A percentile compares a stretch with the other conserved stretches of the same genome.
Conservation (phyloP, 1,140 invertebrate species). For the Temnothorax longispinosus region DNA sequence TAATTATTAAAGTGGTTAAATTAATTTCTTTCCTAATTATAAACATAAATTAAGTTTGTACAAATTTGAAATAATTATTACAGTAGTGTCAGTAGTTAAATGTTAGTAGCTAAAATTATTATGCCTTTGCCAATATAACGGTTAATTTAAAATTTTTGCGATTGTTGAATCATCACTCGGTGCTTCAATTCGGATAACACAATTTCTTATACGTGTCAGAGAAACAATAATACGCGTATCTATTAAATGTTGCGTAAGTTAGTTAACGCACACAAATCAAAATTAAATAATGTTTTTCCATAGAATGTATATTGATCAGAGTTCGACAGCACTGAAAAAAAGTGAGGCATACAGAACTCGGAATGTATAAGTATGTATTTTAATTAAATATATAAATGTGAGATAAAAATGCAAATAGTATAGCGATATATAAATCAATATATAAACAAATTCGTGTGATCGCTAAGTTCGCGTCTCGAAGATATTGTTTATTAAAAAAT, state of each 20-base stretch:
- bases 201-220: neutral
- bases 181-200: neutral
- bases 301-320: neutral
- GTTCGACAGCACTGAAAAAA: neutral
- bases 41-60: neutral
- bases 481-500: conserved; percentile 12
- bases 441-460: conserved; percentile 6
- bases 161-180: neutral
- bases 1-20: neutral
- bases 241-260: neutral
- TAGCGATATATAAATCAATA: conserved; percentile 18
- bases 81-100: too few relatives aligned
- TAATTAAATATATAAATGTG: conserved; percentile 45
- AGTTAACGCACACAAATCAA: neutral
- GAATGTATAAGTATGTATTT: conserved; percentile 38
- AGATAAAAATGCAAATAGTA: conserved; percentile 44
- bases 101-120: neutral
- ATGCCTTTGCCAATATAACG: neutral
- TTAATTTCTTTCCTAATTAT: neutral
- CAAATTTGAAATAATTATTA: neutral
- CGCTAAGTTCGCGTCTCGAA: neutral
- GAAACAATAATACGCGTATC: neutral
- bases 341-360: neutral
- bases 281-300: neutral
- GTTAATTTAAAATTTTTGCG: neutral